Percentiles rank a stretch among this genome's conserved stretches.
These are phyloP conservation scores for Gasterosteus nipponicus DNA, from an alignment of 2,113 vertebrate genomes.

Conservation along the genomic window DNA sequence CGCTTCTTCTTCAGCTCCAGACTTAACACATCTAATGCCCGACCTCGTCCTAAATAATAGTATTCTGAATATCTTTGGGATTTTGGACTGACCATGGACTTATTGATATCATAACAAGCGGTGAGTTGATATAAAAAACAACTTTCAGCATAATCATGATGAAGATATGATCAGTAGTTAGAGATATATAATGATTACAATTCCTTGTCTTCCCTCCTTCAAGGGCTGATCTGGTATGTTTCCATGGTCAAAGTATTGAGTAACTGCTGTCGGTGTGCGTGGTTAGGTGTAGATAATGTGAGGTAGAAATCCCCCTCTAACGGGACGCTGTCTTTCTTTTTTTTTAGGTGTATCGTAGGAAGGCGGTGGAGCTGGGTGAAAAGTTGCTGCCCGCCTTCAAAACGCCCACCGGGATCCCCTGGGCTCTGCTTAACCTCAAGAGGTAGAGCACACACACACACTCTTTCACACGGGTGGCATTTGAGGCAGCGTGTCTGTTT, in stretches of 20 bases:
- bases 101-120: background rate
- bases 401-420: constrained; percentile 97
- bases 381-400: constrained; percentile 97
- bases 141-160: background rate
- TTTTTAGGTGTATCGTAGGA: constrained; percentile 91
- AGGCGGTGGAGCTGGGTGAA: constrained; percentile 95
- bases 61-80: background rate
- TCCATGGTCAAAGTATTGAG: background rate
- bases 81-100: background rate
- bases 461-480: constrained; percentile 25
- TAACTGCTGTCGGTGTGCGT: background rate
- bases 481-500: constrained; percentile 38
- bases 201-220: background rate
- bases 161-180: background rate
- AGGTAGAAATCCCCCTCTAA: constrained; percentile 15
- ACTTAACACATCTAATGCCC: background rate
- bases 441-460: constrained; percentile 82
- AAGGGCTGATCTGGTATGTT: background rate
- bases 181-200: background rate
- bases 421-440: constrained; percentile 98
- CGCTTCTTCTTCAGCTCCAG: background rate
- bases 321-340: constrained; percentile 10
- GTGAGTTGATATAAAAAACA: background rate
- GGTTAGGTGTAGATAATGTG: constrained; percentile 3
- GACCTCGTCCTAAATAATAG: background rate